Evolutionary conservation across 2,797 vertebrate genomes (phyloP).

Genomic region (Brachymystax lenok): DNA sequence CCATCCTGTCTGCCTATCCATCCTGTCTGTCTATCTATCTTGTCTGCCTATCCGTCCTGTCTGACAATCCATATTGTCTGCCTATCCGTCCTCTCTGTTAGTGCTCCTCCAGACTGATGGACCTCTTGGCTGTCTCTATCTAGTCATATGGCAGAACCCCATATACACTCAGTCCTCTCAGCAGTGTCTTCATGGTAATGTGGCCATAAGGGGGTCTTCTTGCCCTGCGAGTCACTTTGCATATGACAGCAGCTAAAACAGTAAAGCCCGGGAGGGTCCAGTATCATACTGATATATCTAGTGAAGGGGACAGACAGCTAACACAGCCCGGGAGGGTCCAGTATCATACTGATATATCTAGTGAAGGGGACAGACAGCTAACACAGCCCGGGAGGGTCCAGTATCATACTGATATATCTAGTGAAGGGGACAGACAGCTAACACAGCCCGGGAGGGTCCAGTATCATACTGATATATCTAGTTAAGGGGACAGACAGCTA

Average conservation of each 20-base stretch:
- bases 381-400: conserved; percentile 15
- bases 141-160: conserved; percentile 13
- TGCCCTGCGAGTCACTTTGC: conserved; percentile 39
- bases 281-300: conserved; percentile 22
- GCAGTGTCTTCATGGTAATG: conserved; percentile 18
- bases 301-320: background rate
- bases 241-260: conserved; percentile 36
- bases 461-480: conserved; percentile 22
- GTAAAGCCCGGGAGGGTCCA: conserved; percentile 1
- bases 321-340: conserved; percentile 15
- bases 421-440: background rate
- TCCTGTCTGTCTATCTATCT: too few species aligned
- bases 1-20: too few species aligned
- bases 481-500: background rate
- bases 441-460: conserved; percentile 15
- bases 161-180: conserved; percentile 19
- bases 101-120: background rate
- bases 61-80: background rate
- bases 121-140: background rate
- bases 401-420: conserved; percentile 22
- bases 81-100: background rate
- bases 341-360: conserved; percentile 22
- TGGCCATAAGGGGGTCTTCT: conserved; percentile 40
- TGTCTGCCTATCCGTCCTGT: too few species aligned
- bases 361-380: background rate